Base-by-base conservation (phyloP, 2,888 invertebrate genomes). In the Cactoblastis cactorum region DNA sequence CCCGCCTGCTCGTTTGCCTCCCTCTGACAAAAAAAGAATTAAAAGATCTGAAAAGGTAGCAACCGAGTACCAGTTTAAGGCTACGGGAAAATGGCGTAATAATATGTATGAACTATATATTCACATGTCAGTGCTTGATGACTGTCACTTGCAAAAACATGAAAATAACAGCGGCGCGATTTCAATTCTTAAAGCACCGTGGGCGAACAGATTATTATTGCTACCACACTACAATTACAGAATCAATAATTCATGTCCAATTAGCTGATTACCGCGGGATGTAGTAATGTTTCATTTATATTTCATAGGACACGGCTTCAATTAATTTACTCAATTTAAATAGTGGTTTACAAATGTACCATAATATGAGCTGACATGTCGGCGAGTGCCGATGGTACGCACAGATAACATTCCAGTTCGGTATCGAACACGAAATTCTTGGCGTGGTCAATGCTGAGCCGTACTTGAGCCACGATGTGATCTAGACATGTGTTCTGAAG, bases 361-460 rank as follows among this genome's bases (percentile, higher is more conserved):
- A 71, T 67, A 74, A 71, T 77, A 77, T 68, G 65, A 70, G 61
- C 77, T 65, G 79, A 76, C 80, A 74, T 77, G 77, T 78, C 75
- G 74, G 64, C 65, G 74, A 76, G 75, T 70, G 63, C 66, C 71
- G 87, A 88, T 87, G 80, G 78, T 70, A 77, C 77, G 78, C 74
- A 71, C 79, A 68, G 88, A 87, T 87, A 85, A 84, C 85, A 88
- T 88, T 84, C 88, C 87, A 70, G 75, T 75, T 74, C 77, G 74
- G 80, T 76, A 79, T 78, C 77, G 80, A 80, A 80, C 82, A 80
- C 76, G 78, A 78, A 83, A 86, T 87, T 80, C 87, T 81, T 80
- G 80, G 74, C 79, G 77, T 74, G 73, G 74, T 76, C 78, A 71
- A 71, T 70, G 69, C 71, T 67, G 76, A 72, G 67, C 77, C 74